Evolutionary conservation across 1,140 invertebrate species (phyloP), one percentile per base, ranked within the genome.

Genomic region (Drosophila tropicalis): DNA sequence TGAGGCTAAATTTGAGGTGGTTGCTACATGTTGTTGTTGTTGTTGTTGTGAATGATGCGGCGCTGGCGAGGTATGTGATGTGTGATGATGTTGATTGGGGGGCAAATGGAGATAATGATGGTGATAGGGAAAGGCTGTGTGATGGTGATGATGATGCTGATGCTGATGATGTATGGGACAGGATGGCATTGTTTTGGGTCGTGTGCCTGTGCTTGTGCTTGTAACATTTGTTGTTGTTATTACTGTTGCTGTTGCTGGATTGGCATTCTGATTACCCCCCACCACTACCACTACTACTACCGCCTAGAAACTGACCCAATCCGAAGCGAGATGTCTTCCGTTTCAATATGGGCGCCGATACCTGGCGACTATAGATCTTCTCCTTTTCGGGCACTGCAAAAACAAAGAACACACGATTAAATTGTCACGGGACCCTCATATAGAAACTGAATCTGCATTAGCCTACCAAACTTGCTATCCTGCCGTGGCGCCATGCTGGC

Each of bases 271-370:
- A 57, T 90, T 91, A 81, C 84, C 78, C 78, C 73, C 73, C 73
- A 76, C 73, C 72, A 60, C 73, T 71, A 90, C 87, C 86, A 91
- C 90, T 84, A 90, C 83, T 90, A 91, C 90, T 81, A 90, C 83
- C 86, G 77, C 90, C 87, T 93, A 96, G 94, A 93, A 97, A 96
- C 94, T 97, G 96, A 94, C 97, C 96, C 92, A 98, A 93, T 90
- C 96, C 97, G 93, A 98, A 98, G 87, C 97, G 95, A 65, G 97
- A 98, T 83, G 95, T 97, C 94, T 98, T 98, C 93, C 97, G 94
- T 93, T 98, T 98, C 79, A 98, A 93, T 89, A 97, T 95, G 22
- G 97, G 97, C 40, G 97, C 97, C 51, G 97, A 98, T 91, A 96
- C 96, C 93, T 98, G 97, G 15, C 97, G 95, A 91, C 94, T 96